These are phyloP conservation scores for Malacosoma neustria DNA, from an alignment of 2,888 invertebrate species.

Conservation along the genomic window DNA sequence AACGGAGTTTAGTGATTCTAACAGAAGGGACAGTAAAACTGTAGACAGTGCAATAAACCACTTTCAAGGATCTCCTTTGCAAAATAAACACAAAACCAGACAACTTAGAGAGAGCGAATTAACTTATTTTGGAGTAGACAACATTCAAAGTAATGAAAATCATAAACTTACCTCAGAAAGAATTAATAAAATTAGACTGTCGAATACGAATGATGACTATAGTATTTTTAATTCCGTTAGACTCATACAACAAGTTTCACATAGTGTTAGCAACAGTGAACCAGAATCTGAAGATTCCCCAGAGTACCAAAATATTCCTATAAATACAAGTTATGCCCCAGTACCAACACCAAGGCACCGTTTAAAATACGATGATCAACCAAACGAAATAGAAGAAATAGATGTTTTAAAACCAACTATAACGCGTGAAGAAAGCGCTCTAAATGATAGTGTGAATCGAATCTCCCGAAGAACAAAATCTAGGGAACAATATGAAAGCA, in stretches of 20 bases:
- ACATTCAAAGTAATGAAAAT: constrained; percentile 17
- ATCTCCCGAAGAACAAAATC: constrained; percentile 31
- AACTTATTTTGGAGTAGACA: constrained; percentile 71
- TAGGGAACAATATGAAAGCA: constrained; percentile 30
- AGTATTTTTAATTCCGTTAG: constrained; percentile 57
- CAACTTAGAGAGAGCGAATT: constrained; percentile 75
- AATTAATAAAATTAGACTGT: constrained; percentile 12
- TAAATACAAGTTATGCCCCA: constrained; percentile 37
- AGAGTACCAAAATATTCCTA: constrained; percentile 55
- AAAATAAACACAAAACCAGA: constrained; percentile 45
- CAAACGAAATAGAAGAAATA: constrained; percentile 27
- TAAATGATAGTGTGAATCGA: constrained; percentile 14
- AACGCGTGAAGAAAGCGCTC: constrained; percentile 32
- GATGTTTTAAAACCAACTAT: constrained; percentile 39
- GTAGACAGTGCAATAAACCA: neutral
- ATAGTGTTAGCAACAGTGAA: constrained; percentile 58
- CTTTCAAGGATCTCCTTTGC: constrained; percentile 34
- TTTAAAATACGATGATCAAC: constrained; percentile 35
- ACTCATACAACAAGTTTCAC: constrained; percentile 53
- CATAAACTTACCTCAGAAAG: constrained; percentile 12
- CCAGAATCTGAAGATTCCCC: constrained; percentile 55
- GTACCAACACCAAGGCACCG: constrained; percentile 49
- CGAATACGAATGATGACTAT: constrained; percentile 32
- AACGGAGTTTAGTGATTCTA: constrained; percentile 9
- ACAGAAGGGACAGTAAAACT: neutral